Evolutionary conservation across 1,140 invertebrate genomes (phyloP).

Genomic region (Heliconius hewitsoni): DNA sequence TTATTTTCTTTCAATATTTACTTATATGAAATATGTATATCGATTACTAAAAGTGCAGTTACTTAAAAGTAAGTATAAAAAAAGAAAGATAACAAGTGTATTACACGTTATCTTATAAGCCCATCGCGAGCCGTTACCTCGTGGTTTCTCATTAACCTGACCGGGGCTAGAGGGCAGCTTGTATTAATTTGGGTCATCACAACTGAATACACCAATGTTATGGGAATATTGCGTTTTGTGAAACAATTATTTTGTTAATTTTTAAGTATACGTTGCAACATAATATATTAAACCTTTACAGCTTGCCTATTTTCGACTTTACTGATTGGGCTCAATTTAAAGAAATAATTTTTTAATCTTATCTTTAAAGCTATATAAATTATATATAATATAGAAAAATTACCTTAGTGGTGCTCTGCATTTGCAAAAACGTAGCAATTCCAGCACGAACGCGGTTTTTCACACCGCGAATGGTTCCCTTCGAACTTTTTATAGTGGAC

Average conservation of each 20-base stretch:
- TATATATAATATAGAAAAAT: slow-evolving; percentile 46
- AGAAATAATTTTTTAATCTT: background rate
- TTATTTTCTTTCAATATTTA: background rate
- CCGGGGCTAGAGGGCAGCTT: background rate
- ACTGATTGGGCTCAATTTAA: no score
- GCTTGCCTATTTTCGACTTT: no score
- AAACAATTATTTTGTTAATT: background rate
- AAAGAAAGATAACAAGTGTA: slow-evolving; percentile 9
- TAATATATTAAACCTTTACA: no score
- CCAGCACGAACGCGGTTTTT: slow-evolving; percentile 96
- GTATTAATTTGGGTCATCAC: slow-evolving; percentile 9
- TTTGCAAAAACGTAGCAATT: slow-evolving; percentile 95
- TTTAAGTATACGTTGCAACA: background rate
- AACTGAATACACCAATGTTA: background rate
- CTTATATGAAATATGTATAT: background rate
- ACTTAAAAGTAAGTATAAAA: background rate
- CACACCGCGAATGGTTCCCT: slow-evolving; percentile 95
- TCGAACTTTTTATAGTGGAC: slow-evolving; percentile 92
- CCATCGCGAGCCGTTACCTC: slow-evolving; percentile 4
- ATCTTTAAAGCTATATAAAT: slow-evolving; percentile 23
- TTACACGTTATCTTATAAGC: background rate
- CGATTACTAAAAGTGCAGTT: background rate
- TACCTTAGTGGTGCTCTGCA: slow-evolving; percentile 85
- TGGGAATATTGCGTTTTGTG: background rate
- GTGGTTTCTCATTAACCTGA: slow-evolving; percentile 6